Percentiles rank a stretch among this genome's conserved stretches.
Conservation (phyloP, 2,888 invertebrate species). For the Cylloceria caligata region DNA sequence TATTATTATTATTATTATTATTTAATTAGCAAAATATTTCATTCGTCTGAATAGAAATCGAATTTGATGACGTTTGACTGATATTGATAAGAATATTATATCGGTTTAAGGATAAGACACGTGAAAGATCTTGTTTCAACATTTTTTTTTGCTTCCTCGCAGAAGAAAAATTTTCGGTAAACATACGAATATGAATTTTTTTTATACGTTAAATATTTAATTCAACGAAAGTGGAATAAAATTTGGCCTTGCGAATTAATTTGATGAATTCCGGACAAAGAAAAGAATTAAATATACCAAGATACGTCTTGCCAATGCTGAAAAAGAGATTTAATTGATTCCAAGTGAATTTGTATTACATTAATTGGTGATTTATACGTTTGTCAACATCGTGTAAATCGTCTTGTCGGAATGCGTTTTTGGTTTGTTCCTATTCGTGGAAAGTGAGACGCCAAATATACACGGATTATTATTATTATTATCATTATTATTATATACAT, state of each 20-base stretch:
- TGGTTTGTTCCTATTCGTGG: constrained; percentile 1
- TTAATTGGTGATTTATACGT: constrained; percentile 24
- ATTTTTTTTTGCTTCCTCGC: no score
- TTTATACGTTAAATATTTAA: neutral
- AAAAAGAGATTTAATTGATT: constrained; percentile 4
- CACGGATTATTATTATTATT: neutral
- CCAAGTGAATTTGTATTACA: constrained; percentile 24
- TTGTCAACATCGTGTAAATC: constrained; percentile 35
- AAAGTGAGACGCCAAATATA: constrained; percentile 10
- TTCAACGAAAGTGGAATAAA: neutral
- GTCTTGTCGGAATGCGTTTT: neutral
- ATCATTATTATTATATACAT: neutral
- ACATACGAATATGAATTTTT: neutral
- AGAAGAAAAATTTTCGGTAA: no score
- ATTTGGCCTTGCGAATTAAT: neutral
- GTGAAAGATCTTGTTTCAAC: no score
- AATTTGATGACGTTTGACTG: no score
- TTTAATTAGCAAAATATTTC: no score
- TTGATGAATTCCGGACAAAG: neutral
- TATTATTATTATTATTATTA: no score
- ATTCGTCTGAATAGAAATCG: no score
- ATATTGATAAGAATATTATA: no score
- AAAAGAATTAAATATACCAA: neutral
- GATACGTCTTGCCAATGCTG: no score
- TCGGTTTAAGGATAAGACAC: no score